Conservation (phyloP, 2,113 vertebrate genomes). For the Sphyrna mokarran region DNA sequence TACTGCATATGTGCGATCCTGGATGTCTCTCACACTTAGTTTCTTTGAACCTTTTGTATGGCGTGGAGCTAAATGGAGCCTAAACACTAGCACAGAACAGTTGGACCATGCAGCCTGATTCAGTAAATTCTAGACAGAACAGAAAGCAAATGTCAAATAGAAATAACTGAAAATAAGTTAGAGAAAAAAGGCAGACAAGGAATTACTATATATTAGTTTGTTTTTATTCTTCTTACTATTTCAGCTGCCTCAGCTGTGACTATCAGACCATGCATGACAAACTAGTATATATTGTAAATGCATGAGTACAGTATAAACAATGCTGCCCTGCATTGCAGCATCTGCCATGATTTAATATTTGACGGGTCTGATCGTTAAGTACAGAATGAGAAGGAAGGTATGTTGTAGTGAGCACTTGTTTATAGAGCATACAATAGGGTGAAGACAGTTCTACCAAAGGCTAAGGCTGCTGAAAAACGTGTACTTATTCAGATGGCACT, state of each 20-base stretch:
- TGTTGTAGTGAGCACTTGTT: neutral
- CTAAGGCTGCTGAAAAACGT: neutral
- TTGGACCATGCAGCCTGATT: neutral
- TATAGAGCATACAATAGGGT: neutral
- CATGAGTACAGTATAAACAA: neutral
- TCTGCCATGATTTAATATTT: neutral
- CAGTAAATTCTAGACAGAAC: neutral
- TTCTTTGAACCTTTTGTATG: too few relatives aligned
- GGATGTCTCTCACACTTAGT: too few relatives aligned
- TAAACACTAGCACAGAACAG: neutral
- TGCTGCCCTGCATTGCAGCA: neutral
- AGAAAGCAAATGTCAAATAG: neutral
- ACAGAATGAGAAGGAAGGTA: neutral
- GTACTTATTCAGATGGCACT: neutral
- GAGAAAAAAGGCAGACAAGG: too few relatives aligned
- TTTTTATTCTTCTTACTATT: neutral
- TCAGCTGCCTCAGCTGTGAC: neutral
- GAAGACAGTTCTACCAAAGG: neutral
- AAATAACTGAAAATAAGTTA: too few relatives aligned
- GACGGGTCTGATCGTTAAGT: neutral
- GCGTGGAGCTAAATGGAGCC: neutral
- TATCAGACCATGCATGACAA: neutral
- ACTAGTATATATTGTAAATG: neutral
- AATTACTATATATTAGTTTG: too few relatives aligned
- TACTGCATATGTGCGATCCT: too few relatives aligned